Conservation (phyloP, 2,888 invertebrate genomes). For the Bellardia pandia region DNA sequence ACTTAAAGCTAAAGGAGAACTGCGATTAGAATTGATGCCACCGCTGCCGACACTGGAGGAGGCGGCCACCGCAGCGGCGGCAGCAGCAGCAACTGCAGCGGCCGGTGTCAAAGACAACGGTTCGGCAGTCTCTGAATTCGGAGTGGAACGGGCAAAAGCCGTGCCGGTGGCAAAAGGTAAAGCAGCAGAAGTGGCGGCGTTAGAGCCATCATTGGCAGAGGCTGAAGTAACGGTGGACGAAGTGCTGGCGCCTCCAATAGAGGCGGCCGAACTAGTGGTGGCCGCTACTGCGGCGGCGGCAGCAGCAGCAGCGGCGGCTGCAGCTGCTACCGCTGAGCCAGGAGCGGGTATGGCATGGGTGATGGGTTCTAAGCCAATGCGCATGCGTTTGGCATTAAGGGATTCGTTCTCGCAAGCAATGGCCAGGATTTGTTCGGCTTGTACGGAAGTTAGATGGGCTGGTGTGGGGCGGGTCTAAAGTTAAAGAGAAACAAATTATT, state of each 20-base stretch:
- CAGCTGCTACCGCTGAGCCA: conserved; percentile 81
- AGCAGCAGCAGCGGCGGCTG: conserved; percentile 80
- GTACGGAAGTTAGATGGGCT: conserved; percentile 97
- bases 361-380: conserved; percentile 96
- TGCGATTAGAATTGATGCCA: conserved; percentile 82
- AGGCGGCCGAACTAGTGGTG: conserved; percentile 77
- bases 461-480: conserved; percentile 95
- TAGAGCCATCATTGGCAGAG: conserved; percentile 77
- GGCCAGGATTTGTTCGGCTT: conserved; percentile 97
- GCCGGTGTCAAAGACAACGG: conserved; percentile 79
- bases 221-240: conserved; percentile 79
- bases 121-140: conserved; percentile 81
- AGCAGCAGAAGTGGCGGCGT: conserved; percentile 78
- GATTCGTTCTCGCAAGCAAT: conserved; percentile 99
- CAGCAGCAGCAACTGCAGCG: conserved; percentile 77
- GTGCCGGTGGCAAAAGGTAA: conserved; percentile 79
- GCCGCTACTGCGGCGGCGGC: conserved; percentile 77
- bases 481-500: not conserved
- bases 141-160: conserved; percentile 82
- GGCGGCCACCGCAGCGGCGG: conserved; percentile 75
- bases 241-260: conserved; percentile 75
- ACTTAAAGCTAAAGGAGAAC: conserved; percentile 82
- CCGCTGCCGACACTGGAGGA: conserved; percentile 76
- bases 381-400: conserved; percentile 98
- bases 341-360: conserved; percentile 91